Evolutionary conservation across 1,140 invertebrate genomes (phyloP), one percentile per base, ranked within the genome.

Genomic region (Achatina immaculata): DNA sequence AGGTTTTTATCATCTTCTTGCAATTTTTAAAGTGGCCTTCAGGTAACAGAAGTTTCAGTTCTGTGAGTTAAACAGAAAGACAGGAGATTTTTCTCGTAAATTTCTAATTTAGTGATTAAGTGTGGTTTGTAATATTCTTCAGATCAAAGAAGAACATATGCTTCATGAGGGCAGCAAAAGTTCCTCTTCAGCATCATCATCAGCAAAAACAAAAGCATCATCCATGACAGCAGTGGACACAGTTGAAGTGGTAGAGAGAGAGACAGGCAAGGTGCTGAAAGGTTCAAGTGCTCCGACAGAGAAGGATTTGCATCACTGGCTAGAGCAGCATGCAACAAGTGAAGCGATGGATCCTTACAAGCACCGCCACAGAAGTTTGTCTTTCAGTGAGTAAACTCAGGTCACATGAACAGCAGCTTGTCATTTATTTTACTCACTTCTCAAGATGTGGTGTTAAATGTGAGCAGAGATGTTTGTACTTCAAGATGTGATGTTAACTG

Each of bases 301-400:
- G 34, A 93, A 93, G 38, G 95, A 95, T 89, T 91, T 98, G 14
- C 94, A 95, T 87, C 92, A 93, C 16, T 98, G 96, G 96, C 91
- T 98, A 11, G 94, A 95, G 88, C 94, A 95, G 80, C 95, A 98
- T 94, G 96, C 96, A 24, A 95, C 94, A 0, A 98, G 94, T 91
- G 95, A 97, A 91, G 94, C 96, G 0, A 92, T 96, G 0, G 93
- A 94, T 80, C 94, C 95, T 0, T 21, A 68, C 7, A 78, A 48
- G 38, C 58, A 62, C 58, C 28, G 58, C 4, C 36, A 94, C 93
- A 91, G 71, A 81, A 75, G 83, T 79, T 55, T 38, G 0, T 45
- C 76, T n/a, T 36, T 11, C 68, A 78, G 58, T 73, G 7, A 73
- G 71, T 73, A 42, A 21, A 55, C 6, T 4, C n/a, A n/a, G n/a